A percentile compares a stretch with the other conserved stretches of the same genome.
These are phyloP conservation scores for Aphrophora alni DNA, from an alignment of 2,888 invertebrate genomes.

Conservation along the genomic window DNA sequence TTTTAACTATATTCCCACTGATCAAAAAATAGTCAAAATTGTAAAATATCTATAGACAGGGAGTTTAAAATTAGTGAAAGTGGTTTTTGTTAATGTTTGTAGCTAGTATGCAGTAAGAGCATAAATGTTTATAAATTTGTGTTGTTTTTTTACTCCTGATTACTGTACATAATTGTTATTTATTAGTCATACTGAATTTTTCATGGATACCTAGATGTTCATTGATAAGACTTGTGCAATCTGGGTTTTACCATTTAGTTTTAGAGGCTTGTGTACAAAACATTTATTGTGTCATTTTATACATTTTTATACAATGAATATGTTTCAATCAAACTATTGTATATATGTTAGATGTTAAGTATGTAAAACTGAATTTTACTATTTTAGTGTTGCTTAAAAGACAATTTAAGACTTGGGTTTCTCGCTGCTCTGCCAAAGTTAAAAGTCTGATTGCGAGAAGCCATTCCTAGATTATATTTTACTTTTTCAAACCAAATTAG, in stretches of 20 bases:
- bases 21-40: too few species aligned
- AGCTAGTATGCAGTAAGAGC: too few species aligned
- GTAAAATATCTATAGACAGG: too few species aligned
- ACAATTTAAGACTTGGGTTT: neutral
- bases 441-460: neutral
- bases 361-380: neutral
- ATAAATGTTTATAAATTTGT: too few species aligned
- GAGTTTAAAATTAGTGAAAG: too few species aligned
- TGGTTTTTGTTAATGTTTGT: too few species aligned
- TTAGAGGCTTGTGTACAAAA: neutral
- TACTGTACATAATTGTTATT: too few species aligned
- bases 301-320: constrained; percentile 9
- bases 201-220: neutral
- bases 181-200: too few species aligned
- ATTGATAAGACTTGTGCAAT: neutral
- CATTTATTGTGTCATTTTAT: neutral
- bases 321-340: constrained; percentile 2
- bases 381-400: neutral
- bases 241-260: neutral
- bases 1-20: too few species aligned
- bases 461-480: neutral
- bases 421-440: constrained; percentile 5
- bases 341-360: neutral
- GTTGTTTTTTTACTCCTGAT: too few species aligned
- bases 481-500: neutral